Percentiles rank a stretch among this genome's conserved stretches.
Evolutionary conservation across 2,888 invertebrate species (phyloP).

Genomic region (Acanthosepion lycidas): DNA sequence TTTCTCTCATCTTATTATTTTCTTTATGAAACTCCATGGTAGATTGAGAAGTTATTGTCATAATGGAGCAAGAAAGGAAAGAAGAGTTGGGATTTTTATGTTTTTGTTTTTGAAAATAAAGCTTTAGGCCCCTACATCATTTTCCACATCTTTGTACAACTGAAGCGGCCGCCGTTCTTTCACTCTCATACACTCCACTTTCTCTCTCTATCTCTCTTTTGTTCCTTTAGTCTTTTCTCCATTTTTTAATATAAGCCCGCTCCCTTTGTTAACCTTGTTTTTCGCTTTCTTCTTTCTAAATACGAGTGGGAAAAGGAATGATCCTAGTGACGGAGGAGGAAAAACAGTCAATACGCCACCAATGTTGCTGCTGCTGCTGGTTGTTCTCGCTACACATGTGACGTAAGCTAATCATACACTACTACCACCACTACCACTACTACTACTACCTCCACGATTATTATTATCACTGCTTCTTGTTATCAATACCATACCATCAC

Average conservation of each 20-base stretch:
- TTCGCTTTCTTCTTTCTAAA: not conserved
- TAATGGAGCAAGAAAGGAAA: not conserved
- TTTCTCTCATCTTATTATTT: not conserved
- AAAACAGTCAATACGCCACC: not conserved
- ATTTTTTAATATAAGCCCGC: not conserved
- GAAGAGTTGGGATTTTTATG: not conserved
- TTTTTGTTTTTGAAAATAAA: conserved; percentile 33
- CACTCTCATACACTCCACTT: not conserved
- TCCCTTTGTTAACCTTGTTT: not conserved
- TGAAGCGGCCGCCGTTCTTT: conserved; percentile 11
- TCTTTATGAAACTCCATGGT: conserved; percentile 14
- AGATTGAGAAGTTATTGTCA: conserved; percentile 33
- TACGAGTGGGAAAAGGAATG: not conserved
- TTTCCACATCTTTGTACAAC: conserved; percentile 8
- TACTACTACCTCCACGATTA: not conserved
- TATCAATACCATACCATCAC: not conserved
- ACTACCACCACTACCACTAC: not conserved
- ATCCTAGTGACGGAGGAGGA: not conserved
- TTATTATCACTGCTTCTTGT: not conserved
- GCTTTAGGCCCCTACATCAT: not conserved
- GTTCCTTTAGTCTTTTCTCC: not conserved
- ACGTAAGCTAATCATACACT: not conserved
- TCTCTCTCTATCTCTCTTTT: not conserved
- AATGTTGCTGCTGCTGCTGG: not conserved
- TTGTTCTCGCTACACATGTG: not conserved